Percentiles rank a stretch among this genome's conserved stretches.
Evolutionary conservation across 1,140 invertebrate genomes (phyloP).

Genomic region (Babylonia areolata): DNA sequence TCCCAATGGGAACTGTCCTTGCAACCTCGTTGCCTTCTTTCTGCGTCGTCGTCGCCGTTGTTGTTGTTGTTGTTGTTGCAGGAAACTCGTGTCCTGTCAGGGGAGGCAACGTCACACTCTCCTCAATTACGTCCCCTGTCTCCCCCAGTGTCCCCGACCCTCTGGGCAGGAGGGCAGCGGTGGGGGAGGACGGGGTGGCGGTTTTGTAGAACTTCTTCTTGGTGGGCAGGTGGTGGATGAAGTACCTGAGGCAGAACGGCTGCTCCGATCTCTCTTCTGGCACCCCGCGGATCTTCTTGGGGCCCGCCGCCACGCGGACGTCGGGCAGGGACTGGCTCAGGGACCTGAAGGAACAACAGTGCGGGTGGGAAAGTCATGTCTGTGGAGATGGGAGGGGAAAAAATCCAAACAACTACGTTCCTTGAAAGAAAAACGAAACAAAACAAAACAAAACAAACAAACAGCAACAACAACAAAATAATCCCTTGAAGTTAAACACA

Average conservation of each 20-base stretch:
- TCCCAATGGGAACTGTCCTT: too few relatives aligned
- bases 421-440: too few relatives aligned
- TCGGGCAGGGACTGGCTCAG: not conserved
- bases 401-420: too few relatives aligned
- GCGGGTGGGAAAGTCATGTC: too few relatives aligned
- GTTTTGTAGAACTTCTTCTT: slow-evolving; percentile 56
- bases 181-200: slow-evolving; percentile 1
- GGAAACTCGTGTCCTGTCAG: not conserved
- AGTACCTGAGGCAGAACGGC: slow-evolving; percentile 65
- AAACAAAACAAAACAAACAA: too few relatives aligned
- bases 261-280: slow-evolving; percentile 58
- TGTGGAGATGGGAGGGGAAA: too few relatives aligned
- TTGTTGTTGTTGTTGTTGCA: not conserved
- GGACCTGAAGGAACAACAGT: not conserved
- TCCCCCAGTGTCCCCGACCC: not conserved
- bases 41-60: not conserved
- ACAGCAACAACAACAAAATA: too few relatives aligned
- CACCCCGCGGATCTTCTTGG: slow-evolving; percentile 52
- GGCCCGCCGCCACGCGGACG: not conserved
- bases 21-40: too few relatives aligned
- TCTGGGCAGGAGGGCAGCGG: not conserved
- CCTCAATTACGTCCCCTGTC: not conserved
- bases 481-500: too few relatives aligned
- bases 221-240: slow-evolving; percentile 64
- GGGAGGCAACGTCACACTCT: not conserved